phyloP scores from a whole-genome alignment of 2,888 invertebrate genomes.

The Eremobia ochroleuca region DNA sequence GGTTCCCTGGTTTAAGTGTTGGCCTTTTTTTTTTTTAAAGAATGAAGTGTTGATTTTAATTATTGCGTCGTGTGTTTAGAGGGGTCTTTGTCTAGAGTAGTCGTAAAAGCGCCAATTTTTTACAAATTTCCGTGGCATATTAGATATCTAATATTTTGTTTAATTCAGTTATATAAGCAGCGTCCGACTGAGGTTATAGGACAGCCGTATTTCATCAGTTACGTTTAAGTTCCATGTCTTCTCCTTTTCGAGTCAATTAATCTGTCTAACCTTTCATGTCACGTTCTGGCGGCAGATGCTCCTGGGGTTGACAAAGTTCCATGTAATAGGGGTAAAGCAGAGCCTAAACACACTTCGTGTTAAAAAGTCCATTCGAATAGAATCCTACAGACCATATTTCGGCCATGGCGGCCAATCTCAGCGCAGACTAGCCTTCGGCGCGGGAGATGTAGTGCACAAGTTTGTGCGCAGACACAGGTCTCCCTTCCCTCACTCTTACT shows the following conservation, averaged over 20 bases:
- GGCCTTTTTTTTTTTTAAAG: conserved; percentile 59
- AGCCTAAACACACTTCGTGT: neutral
- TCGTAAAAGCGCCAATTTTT: neutral
- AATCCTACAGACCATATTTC: too few relatives aligned
- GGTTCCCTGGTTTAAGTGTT: conserved; percentile 39
- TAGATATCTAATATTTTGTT: neutral
- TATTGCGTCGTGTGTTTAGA: conserved; percentile 12
- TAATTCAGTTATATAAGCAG: neutral
- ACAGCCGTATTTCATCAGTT: neutral
- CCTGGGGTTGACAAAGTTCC: neutral
- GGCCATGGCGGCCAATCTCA: too few relatives aligned
- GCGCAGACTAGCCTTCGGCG: too few relatives aligned
- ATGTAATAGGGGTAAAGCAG: neutral
- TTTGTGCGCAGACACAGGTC: too few relatives aligned
- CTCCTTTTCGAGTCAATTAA: neutral
- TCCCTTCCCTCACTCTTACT: too few relatives aligned
- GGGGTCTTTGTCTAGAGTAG: conserved; percentile 9
- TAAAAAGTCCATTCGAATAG: neutral
- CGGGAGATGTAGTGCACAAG: too few relatives aligned
- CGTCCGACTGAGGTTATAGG: too few relatives aligned
- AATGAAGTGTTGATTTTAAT: conserved; percentile 48
- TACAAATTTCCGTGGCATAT: neutral
- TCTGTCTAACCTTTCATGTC: too few relatives aligned
- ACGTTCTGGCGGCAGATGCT: too few relatives aligned
- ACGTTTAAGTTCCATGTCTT: neutral